Percentiles rank a stretch among this genome's conserved stretches.
phyloP scores from a whole-genome alignment of 2,797 vertebrate species.

The Lemur catta region DNA sequence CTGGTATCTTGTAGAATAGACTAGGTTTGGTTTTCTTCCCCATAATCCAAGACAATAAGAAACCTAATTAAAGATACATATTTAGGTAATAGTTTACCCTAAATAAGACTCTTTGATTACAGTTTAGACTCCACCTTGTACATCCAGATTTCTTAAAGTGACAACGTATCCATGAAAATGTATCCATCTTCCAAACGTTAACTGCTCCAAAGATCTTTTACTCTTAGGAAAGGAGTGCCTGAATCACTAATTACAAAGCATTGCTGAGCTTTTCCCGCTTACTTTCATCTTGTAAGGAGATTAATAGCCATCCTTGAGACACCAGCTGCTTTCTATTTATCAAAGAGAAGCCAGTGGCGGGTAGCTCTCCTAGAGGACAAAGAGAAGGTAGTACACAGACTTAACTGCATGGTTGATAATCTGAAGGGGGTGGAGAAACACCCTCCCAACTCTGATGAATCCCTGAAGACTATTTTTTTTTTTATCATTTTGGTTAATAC shows the following conservation, averaged over 20 bases:
- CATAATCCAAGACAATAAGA: background rate
- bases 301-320: conserved; percentile 80
- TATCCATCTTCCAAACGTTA: conserved; percentile 50
- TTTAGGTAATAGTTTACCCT: conserved; percentile 14
- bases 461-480: background rate
- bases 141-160: conserved; percentile 62
- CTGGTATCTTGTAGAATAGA: background rate
- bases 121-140: conserved; percentile 6
- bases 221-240: conserved; percentile 28
- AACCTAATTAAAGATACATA: background rate
- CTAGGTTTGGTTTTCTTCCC: background rate
- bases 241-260: conserved; percentile 79
- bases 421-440: background rate
- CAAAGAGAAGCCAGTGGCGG: conserved; percentile 64
- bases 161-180: conserved; percentile 71
- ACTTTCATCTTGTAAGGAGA: conserved; percentile 77
- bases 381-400: background rate
- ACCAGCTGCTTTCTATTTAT: conserved; percentile 80
- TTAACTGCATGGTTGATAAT: background rate
- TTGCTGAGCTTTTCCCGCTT: conserved; percentile 64
- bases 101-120: conserved; percentile 12
- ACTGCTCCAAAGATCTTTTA: conserved; percentile 62
- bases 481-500: background rate
- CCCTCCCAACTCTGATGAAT: background rate
- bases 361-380: conserved; percentile 49